phyloP scores from a whole-genome alignment of 2,113 vertebrate species.

The Nettapus auritus region DNA sequence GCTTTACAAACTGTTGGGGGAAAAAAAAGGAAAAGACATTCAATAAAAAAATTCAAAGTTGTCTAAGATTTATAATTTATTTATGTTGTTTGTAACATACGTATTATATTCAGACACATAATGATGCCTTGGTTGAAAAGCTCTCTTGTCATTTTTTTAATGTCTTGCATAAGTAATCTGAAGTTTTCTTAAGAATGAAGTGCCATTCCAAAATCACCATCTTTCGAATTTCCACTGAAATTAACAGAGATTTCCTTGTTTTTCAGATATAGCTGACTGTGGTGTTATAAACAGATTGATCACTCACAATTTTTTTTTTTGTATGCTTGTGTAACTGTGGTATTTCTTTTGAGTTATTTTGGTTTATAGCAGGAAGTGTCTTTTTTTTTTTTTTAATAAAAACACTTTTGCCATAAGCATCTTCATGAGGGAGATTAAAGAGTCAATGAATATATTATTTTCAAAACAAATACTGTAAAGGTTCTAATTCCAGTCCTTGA shows the following conservation, averaged over 20 bases:
- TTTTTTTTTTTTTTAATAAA: background rate
- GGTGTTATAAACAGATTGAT: background rate
- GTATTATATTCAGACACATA: background rate
- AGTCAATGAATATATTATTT: background rate
- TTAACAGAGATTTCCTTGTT: background rate
- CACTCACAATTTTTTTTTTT: background rate
- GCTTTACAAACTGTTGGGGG: background rate
- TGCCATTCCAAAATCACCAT: background rate
- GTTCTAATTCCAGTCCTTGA: background rate
- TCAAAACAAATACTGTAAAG: background rate
- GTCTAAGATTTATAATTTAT: background rate
- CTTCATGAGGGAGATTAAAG: background rate
- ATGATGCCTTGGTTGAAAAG: background rate
- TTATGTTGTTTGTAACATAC: background rate
- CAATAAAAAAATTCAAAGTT: background rate
- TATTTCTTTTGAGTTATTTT: background rate
- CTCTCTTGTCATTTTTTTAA: background rate
- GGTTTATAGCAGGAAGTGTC: background rate
- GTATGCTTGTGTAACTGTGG: background rate
- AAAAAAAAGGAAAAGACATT: background rate
- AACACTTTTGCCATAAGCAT: background rate
- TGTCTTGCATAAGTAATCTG: background rate
- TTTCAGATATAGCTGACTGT: fast-evolving
- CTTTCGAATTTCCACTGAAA: background rate
- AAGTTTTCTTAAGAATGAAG: background rate